These are phyloP conservation scores for Tupaia chinensis DNA, from an alignment of 2,113 vertebrate genomes.

Conservation along the genomic window DNA sequence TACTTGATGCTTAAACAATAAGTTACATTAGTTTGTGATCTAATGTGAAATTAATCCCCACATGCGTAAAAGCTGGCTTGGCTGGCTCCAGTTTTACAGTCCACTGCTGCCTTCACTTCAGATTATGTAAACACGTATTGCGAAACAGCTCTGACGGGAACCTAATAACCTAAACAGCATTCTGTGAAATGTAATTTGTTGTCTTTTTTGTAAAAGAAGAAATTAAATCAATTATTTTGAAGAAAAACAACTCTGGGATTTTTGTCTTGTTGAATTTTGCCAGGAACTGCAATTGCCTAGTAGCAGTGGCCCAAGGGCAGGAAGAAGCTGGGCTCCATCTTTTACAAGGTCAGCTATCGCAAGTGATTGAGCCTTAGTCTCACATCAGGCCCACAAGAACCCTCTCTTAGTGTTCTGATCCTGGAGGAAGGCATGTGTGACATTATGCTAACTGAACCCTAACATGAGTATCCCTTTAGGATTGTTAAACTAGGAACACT, in stretches of 20 bases:
- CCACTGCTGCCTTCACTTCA: background rate
- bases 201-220: conserved; percentile 71
- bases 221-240: conserved; percentile 72
- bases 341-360: background rate
- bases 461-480: background rate
- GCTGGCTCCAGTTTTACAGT: conserved; percentile 25
- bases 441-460: background rate
- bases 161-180: background rate
- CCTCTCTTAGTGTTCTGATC: background rate
- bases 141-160: conserved; percentile 56
- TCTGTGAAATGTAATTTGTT: conserved; percentile 73
- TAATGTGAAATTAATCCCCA: conserved; percentile 12
- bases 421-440: background rate
- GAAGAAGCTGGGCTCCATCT: background rate
- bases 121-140: conserved; percentile 64
- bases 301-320: background rate
- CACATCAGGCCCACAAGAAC: background rate
- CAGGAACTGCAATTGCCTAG: background rate
- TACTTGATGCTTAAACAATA: conserved; percentile 21
- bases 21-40: background rate
- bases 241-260: conserved; percentile 41
- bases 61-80: background rate
- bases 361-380: background rate
- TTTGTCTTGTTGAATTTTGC: conserved; percentile 62
- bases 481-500: background rate